phyloP scores from a whole-genome alignment of 1,140 invertebrate genomes.

The Pogonomyrmex barbatus region DNA sequence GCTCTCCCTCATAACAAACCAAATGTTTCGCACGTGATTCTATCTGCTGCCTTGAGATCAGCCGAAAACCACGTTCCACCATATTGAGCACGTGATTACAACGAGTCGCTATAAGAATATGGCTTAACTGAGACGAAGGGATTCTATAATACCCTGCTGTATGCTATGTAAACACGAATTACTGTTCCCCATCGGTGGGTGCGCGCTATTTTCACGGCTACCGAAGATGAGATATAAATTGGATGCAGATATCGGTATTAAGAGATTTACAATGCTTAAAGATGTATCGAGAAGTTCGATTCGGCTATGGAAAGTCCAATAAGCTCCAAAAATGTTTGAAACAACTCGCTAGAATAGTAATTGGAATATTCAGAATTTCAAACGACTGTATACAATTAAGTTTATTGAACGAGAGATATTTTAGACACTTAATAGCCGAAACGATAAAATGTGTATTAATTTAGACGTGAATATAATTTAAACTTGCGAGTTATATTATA shows the following conservation, averaged over 20 bases:
- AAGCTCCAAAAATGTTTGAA: conserved; percentile 17
- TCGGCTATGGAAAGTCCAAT: not conserved
- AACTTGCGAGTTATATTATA: not conserved
- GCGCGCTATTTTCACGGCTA: conserved; percentile 45
- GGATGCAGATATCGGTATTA: conserved; percentile 61
- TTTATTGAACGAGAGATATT: not conserved
- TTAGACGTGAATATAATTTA: not conserved
- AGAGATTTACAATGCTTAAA: conserved; percentile 53
- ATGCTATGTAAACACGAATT: conserved; percentile 64
- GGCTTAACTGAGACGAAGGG: conserved; percentile 68
- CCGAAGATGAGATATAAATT: conserved; percentile 64
- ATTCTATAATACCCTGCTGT: conserved; percentile 65
- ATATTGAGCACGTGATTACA: conserved; percentile 73
- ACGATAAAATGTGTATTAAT: not conserved
- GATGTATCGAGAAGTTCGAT: conserved; percentile 43
- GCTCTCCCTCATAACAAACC: conserved; percentile 58
- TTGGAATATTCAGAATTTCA: not conserved
- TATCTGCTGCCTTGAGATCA: conserved; percentile 72
- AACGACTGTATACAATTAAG: not conserved
- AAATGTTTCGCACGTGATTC: conserved; percentile 72
- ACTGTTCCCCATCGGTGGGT: conserved; percentile 41
- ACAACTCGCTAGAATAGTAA: conserved; percentile 29
- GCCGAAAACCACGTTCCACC: conserved; percentile 70
- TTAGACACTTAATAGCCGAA: not conserved
- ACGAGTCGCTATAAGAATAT: conserved; percentile 60